A percentile compares a stretch with the other conserved stretches of the same genome.
Conservation (phyloP, 2,888 invertebrate genomes). For the Hyles lineata region DNA sequence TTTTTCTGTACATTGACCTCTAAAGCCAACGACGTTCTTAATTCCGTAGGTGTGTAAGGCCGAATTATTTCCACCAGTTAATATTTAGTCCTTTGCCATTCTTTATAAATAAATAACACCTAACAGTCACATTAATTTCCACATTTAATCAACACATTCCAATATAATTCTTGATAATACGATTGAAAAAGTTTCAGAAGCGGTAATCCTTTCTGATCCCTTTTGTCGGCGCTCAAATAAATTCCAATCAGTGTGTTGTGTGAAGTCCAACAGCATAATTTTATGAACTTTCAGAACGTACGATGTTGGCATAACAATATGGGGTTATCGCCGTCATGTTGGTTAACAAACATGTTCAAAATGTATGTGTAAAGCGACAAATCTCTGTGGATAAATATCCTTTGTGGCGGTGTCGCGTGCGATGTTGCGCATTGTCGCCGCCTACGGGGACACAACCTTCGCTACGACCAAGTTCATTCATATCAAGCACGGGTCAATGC, state of each 20-base stretch:
- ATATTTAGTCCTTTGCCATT: too few relatives aligned
- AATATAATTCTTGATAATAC: neutral
- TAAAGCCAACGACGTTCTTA: too few relatives aligned
- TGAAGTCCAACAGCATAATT: neutral
- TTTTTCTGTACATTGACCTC: too few relatives aligned
- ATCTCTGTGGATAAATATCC: neutral
- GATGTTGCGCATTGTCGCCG: neutral
- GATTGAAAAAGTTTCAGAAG: neutral
- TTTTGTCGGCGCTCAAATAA: neutral
- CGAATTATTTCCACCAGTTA: too few relatives aligned
- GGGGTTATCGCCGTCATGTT: neutral
- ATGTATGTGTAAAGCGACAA: neutral
- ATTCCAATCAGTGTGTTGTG: neutral
- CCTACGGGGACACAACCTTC: constrained; percentile 27
- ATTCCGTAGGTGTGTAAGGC: too few relatives aligned
- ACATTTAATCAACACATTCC: too few relatives aligned
- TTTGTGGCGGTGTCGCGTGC: neutral
- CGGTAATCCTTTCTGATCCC: neutral
- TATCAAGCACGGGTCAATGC: constrained; percentile 27
- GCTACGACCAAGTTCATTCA: constrained; percentile 27
- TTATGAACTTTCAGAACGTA: neutral
- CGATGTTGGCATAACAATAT: neutral
- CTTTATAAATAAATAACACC: too few relatives aligned
- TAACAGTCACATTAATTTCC: too few relatives aligned
- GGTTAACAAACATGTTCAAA: neutral